Evolutionary conservation across 2,113 vertebrate species (phyloP), one percentile per base, ranked within the genome.

Genomic region (Condylura cristata): DNA sequence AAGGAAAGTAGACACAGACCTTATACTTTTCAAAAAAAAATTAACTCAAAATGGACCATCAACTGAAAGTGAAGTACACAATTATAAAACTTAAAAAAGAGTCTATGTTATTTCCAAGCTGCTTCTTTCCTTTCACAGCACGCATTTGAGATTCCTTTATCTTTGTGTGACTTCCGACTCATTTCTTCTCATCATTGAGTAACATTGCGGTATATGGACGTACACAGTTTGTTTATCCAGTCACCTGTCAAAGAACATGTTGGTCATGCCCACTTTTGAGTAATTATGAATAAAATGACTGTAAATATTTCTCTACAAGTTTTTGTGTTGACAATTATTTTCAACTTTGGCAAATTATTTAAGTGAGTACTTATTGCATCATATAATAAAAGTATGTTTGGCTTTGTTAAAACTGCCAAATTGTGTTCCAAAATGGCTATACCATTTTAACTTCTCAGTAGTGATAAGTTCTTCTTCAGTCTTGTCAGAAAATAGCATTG

Each of bases 201-300:
- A 74, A 24, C 65, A 41, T n/a, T 20, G 28, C 22, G 56, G 24
- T 37, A 32, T 75, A 32, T 75, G 65, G 39, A 34, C 30, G 1
- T 28, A 61, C 30, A 78, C 34, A 48, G 51, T 46, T 71, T 41
- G n/a, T 44, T 90, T 94, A 90, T 39, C n/a, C 48, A 70, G 80
- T 91, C 46, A 70, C n/a, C 28, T 72, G 39, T 22, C 56, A 65
- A 60, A 91, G 16, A 20, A 46, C 22, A 53, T 26, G 65, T 91
- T 65, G 14, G 16, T 53, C 28, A 51, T n/a, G 72, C 76, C 28
- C 34, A 56, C 11, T 82, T 65, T 71, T 17, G 4, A 24, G 16
- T 83, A 78, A 86, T 92, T 58, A 82, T 24, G n/a, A 81, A 86
- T 44, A 78, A 91, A 94, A 76, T 20, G 37, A 3, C 8, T 87